Conservation (phyloP, 2,113 vertebrate genomes). For the Grammomys dolichurus region DNA sequence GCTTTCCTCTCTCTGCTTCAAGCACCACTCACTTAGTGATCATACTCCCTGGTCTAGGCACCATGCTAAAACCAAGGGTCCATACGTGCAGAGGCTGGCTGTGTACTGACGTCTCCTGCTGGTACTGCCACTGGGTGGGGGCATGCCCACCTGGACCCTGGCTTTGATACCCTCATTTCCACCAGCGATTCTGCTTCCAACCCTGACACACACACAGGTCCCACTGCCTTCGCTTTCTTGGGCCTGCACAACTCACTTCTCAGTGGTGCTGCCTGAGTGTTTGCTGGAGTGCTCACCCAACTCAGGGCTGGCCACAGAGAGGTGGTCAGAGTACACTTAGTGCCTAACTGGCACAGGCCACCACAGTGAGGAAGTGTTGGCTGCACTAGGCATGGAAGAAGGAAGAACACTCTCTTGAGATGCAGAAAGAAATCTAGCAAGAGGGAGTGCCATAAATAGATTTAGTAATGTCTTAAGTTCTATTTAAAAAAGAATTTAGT, state of each 20-base stretch:
- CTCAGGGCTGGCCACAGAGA: background rate
- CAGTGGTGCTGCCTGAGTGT: background rate
- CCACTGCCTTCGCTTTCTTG: background rate
- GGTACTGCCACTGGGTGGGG: background rate
- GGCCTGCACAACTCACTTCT: background rate
- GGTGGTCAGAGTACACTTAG: background rate
- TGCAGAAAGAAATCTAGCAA: constrained; percentile 52
- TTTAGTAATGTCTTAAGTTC: constrained; percentile 64
- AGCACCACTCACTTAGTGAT: no score
- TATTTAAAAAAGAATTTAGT: constrained; percentile 70
- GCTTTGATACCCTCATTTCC: background rate
- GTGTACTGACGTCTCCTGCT: background rate
- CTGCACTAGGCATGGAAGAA: background rate
- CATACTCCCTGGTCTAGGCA: background rate
- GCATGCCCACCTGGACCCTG: background rate
- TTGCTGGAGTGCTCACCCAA: background rate
- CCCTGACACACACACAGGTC: background rate
- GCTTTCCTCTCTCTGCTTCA: background rate
- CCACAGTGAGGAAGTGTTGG: background rate
- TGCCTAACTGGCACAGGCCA: background rate
- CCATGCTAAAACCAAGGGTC: background rate
- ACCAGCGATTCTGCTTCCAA: constrained; percentile 8
- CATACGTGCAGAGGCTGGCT: background rate
- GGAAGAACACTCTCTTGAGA: constrained; percentile 37
- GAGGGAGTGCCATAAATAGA: constrained; percentile 56